Evolutionary conservation across 2,888 invertebrate genomes (phyloP).

Genomic region (Andrena bicolor): DNA sequence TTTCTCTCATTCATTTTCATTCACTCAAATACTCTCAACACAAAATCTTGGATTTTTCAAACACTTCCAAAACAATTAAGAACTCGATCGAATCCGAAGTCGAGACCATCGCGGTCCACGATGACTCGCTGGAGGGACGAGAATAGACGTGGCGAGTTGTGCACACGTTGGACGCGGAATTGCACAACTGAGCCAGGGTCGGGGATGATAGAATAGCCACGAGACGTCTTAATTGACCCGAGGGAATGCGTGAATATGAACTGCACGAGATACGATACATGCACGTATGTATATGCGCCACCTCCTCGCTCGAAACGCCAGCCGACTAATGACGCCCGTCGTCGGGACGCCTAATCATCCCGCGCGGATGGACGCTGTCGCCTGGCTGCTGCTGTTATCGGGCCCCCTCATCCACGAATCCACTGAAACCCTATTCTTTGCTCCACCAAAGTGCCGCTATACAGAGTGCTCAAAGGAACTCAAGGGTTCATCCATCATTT

Average conservation of each 20-base stretch:
- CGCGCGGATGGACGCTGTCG: conserved; percentile 8
- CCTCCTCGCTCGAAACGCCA: conserved; percentile 51
- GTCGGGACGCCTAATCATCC: conserved; percentile 54
- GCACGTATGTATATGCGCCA: neutral
- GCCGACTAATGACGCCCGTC: conserved; percentile 56
- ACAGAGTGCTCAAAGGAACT: no score
- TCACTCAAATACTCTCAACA: no score
- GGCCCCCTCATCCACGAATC: neutral
- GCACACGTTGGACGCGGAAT: conserved; percentile 54
- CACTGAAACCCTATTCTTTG: no score
- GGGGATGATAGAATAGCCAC: conserved; percentile 72
- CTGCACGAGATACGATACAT: conserved; percentile 59
- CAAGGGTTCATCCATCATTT: no score
- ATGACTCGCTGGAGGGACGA: conserved; percentile 31
- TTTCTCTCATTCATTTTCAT: no score
- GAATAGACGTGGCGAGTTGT: conserved; percentile 40
- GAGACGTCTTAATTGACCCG: conserved; percentile 79
- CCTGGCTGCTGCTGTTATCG: neutral
- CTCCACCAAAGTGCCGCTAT: no score
- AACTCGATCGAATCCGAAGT: neutral
- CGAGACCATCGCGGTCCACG: neutral
- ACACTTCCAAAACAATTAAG: neutral
- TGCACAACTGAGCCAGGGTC: conserved; percentile 68
- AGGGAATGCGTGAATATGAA: conserved; percentile 70
- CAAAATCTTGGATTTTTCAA: no score